Percentiles rank a stretch among this genome's conserved stretches.
Evolutionary conservation across 2,113 vertebrate genomes (phyloP).

Genomic region (Cricetomys ansorgei): DNA sequence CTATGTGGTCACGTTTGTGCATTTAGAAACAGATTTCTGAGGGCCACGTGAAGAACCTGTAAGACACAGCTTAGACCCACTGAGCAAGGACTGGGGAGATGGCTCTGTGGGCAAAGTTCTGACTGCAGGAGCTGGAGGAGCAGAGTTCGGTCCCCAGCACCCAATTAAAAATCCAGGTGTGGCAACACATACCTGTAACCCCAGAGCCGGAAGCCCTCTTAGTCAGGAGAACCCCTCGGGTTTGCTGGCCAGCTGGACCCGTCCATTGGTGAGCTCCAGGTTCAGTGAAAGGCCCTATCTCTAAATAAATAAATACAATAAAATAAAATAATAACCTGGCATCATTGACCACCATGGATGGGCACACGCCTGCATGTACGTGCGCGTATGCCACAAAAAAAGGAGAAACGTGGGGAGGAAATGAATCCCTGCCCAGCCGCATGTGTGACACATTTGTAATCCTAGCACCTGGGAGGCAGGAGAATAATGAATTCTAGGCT

Average conservation of each 20-base stretch:
- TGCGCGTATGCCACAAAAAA: not conserved
- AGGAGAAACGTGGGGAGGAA: accelerated
- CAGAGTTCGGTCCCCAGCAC: not conserved
- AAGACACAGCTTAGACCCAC: not conserved
- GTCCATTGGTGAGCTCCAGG: not conserved
- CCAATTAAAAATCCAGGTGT: not conserved
- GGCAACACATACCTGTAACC: not conserved
- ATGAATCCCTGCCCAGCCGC: not conserved
- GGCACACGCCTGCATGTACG: too few relatives aligned
- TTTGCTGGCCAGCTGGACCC: not conserved
- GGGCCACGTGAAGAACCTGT: not conserved
- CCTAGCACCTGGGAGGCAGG: not conserved
- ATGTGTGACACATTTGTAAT: not conserved
- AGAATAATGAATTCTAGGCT: not conserved
- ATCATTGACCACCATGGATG: not conserved
- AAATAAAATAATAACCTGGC: not conserved
- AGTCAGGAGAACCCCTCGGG: not conserved
- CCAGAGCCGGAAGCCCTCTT: not conserved
- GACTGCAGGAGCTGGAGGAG: too few relatives aligned
- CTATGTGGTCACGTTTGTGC: not conserved
- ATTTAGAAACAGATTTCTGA: not conserved
- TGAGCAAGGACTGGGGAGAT: not conserved
- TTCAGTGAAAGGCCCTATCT: not conserved
- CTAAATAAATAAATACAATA: too few relatives aligned
- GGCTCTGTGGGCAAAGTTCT: not conserved